Base-by-base conservation (phyloP, 2,888 invertebrate species). In the Carcina quercana region DNA sequence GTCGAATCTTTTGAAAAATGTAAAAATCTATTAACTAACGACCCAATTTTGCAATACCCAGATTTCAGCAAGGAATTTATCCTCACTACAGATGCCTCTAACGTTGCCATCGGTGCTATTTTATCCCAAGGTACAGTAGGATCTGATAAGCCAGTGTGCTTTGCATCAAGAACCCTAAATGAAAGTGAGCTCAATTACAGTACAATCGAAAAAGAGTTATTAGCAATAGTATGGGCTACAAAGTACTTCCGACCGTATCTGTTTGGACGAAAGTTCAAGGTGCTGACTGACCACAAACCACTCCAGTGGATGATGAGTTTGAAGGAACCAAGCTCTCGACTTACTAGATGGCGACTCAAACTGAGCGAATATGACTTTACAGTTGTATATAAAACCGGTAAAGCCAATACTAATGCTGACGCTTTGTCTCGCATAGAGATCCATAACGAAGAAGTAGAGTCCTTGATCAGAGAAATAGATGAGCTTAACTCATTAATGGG, bases 311-410 rank as follows among this genome's bases (percentile, higher is more conserved):
- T 43, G 7, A 35, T 36, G 28, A 37, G 15, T n/a, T 4, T 40
- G 11, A 43, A 44, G 17, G 42, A 49, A 7, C 43, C 45, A 0
- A 41, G 42, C 25, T 40, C 45, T 3, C 36, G 41, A 10, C 28
- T 53, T 1, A 52, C 46, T 1, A 22, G 50, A 5, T 49, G 50
- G 49, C 14, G 41, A 5, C 20, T 53, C n/a, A 11, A 13, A 2
- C 5, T 27, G 8, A 6, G 2, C 3, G 12, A 15, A 11, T 17
- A 27, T 21, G 34, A 47, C 13, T 50, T 39, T 15, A 27, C 41
- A 4, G 30, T 44, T 1, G 13, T 39, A 2, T 45, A 47, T 19
- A 45, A 43, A 25, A 40, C 41, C 8, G 45, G 45, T 1, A 42
- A 42, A 14, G 11, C 15, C 3, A 43, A 42, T 13, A 41, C 37